Evolutionary conservation across 2,888 invertebrate genomes (phyloP).

Genomic region (Melipona beecheii): DNA sequence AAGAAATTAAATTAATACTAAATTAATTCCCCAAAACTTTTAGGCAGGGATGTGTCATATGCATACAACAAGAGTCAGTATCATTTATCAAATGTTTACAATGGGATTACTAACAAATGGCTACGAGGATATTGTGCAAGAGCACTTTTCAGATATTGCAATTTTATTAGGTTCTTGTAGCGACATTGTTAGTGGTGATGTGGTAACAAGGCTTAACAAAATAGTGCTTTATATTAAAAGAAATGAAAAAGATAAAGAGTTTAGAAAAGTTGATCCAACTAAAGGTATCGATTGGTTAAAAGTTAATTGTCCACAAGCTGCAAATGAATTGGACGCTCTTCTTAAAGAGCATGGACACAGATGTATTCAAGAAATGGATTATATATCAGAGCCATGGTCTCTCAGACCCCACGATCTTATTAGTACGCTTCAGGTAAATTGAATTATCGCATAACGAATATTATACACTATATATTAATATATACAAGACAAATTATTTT

Average conservation of each 20-base stretch:
- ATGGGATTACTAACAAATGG: conserved; percentile 86
- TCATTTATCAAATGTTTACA: conserved; percentile 86
- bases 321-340: conserved; percentile 86
- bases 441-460: background rate
- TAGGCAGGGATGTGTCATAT: conserved; percentile 81
- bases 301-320: conserved; percentile 84
- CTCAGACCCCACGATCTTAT: conserved; percentile 87
- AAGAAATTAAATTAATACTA: background rate
- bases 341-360: conserved; percentile 90
- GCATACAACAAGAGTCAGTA: conserved; percentile 84
- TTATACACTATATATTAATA: background rate
- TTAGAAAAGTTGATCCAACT: conserved; percentile 84
- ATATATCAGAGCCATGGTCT: conserved; percentile 88
- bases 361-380: conserved; percentile 89
- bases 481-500: background rate
- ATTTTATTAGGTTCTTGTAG: conserved; percentile 88
- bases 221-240: conserved; percentile 84
- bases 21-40: conserved; percentile 12
- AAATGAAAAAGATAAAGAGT: conserved; percentile 85
- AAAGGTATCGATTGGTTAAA: conserved; percentile 87
- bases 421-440: conserved; percentile 86
- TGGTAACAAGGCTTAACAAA: conserved; percentile 86
- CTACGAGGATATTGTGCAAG: conserved; percentile 86
- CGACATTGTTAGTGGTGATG: conserved; percentile 91
- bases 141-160: conserved; percentile 89